Conservation (phyloP, 2,888 invertebrate species). For the Cheilosia variabilis region DNA sequence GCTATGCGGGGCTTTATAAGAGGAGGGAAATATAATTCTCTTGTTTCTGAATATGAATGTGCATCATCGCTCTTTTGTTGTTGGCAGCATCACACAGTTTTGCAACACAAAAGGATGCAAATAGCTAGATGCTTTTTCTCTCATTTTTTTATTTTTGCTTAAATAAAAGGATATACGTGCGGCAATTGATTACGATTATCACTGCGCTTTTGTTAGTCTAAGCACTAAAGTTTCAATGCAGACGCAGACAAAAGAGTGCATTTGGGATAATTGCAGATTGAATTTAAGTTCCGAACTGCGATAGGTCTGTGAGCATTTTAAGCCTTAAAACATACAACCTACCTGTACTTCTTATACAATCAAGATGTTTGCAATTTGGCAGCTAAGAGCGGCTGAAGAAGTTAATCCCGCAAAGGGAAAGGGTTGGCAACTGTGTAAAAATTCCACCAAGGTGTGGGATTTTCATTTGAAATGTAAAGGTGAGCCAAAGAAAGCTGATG, state of each 20-base stretch:
- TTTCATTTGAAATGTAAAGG: conserved; percentile 23
- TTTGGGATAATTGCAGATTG: conserved; percentile 20
- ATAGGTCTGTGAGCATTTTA: neutral
- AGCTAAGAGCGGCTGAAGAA: conserved; percentile 17
- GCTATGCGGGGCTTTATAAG: conserved; percentile 52
- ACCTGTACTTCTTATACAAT: conserved; percentile 15
- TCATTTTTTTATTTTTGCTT: conserved; percentile 27
- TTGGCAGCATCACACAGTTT: conserved; percentile 52
- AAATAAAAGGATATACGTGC: conserved; percentile 23
- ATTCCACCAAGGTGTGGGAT: conserved; percentile 10
- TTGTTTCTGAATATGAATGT: conserved; percentile 56
- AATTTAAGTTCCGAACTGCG: conserved; percentile 10
- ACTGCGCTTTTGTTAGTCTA: conserved; percentile 37
- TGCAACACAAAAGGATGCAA: conserved; percentile 61
- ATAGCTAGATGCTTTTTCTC: conserved; percentile 32
- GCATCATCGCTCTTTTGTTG: conserved; percentile 61
- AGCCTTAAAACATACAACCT: neutral
- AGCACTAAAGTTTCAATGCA: neutral
- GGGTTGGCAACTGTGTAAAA: neutral
- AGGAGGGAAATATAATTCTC: conserved; percentile 41
- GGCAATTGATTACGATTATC: conserved; percentile 60
- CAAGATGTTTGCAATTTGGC: conserved; percentile 35
- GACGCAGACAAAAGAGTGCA: conserved; percentile 6
- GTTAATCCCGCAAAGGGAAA: conserved; percentile 34
- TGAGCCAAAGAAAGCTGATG: neutral